Evolutionary conservation across 2,113 vertebrate species (phyloP).

Genomic region (Boleophthalmus pectinirostris): DNA sequence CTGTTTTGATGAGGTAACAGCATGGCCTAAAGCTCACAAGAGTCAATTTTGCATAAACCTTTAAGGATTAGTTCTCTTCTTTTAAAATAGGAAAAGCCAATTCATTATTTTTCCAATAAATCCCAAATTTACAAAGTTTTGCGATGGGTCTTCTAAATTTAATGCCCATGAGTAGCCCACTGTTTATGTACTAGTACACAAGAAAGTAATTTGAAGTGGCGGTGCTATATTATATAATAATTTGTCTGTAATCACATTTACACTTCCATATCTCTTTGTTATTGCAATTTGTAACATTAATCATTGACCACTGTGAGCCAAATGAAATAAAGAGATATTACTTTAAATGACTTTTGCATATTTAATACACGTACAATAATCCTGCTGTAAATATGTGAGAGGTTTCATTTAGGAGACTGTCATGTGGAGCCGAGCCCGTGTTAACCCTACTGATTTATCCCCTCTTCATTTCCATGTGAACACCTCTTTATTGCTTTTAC

Average conservation of each 20-base stretch:
- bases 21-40: too few species aligned
- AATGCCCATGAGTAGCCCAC: too few species aligned
- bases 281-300: conserved; percentile 17
- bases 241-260: neutral
- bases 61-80: too few species aligned
- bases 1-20: too few species aligned
- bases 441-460: conserved; percentile 62
- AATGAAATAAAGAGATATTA: neutral
- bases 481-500: conserved; percentile 69
- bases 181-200: too few species aligned
- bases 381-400: conserved; percentile 45
- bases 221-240: neutral
- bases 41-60: too few species aligned
- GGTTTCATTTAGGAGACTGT: conserved; percentile 41
- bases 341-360: conserved; percentile 2
- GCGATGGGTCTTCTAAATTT: too few species aligned
- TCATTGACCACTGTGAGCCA: conserved; percentile 26
- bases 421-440: conserved; percentile 47
- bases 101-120: too few species aligned
- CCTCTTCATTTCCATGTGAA: conserved; percentile 65
- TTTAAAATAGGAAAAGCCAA: too few species aligned
- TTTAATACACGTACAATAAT: conserved; percentile 24
- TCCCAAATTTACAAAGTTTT: too few species aligned
- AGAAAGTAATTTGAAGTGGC: too few species aligned
- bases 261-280: neutral